phyloP scores from a whole-genome alignment of 2,888 invertebrate species.

The Ennomos fuscantarius region DNA sequence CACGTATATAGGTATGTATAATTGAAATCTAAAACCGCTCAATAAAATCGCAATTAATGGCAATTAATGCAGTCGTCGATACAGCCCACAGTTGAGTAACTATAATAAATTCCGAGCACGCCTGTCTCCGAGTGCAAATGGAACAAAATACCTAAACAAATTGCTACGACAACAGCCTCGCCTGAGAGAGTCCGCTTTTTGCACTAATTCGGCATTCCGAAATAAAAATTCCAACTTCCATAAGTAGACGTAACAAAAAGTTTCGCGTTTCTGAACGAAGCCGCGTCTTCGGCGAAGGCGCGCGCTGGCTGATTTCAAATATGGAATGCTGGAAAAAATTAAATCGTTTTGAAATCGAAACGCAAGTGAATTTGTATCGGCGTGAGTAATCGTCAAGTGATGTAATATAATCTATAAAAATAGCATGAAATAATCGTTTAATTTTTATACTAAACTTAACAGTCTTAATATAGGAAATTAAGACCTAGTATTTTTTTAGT shows the following conservation, averaged over 20 bases:
- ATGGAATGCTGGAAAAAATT: constrained; percentile 55
- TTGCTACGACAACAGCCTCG: constrained; percentile 59
- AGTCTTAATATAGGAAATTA: too few species aligned
- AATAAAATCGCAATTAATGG: constrained; percentile 38
- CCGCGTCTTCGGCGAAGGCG: constrained; percentile 63
- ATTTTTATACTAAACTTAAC: too few species aligned
- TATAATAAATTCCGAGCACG: constrained; percentile 73
- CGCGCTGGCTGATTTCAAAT: constrained; percentile 54
- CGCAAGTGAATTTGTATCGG: constrained; percentile 46
- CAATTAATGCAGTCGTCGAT: constrained; percentile 37
- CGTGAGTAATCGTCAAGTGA: constrained; percentile 36
- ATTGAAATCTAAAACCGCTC: constrained; percentile 24
- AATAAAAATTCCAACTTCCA: constrained; percentile 84
- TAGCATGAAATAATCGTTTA: not conserved
- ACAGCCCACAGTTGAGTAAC: constrained; percentile 59
- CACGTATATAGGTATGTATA: constrained; percentile 17
- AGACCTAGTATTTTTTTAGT: too few species aligned
- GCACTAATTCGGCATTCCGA: constrained; percentile 85
- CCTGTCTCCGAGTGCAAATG: constrained; percentile 64
- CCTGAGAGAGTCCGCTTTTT: constrained; percentile 78
- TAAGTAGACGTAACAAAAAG: constrained; percentile 59
- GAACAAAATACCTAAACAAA: constrained; percentile 83
- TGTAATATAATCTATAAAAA: constrained; percentile 24
- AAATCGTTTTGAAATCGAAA: constrained; percentile 60
- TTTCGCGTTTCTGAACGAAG: constrained; percentile 52